Percentiles rank a stretch among this genome's conserved stretches.
Conservation (phyloP, 2,888 invertebrate species). For the Drosophila lutescens region DNA sequence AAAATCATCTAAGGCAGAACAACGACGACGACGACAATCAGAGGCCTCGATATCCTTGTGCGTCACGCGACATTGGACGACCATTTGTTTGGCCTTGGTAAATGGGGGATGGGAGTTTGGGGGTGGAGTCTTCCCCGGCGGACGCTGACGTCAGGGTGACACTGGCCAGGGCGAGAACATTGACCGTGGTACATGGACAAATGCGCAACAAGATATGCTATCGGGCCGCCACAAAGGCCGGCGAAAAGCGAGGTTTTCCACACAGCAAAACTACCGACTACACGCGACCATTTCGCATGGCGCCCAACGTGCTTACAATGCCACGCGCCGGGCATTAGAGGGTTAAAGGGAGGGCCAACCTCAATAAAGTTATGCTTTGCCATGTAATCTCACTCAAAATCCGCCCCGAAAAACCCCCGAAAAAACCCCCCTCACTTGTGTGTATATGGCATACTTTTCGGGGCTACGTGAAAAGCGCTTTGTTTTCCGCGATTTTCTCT, state of each 20-base stretch:
- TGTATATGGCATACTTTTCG: slow-evolving; percentile 39
- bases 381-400: slow-evolving; percentile 31
- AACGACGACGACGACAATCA: slow-evolving; percentile 33
- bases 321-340: slow-evolving; percentile 65
- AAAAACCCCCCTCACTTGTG: slow-evolving; percentile 2
- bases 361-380: slow-evolving; percentile 62
- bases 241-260: slow-evolving; percentile 25
- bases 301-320: slow-evolving; percentile 54
- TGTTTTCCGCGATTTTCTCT: slow-evolving; percentile 53
- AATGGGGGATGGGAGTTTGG: slow-evolving; percentile 28
- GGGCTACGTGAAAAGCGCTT: slow-evolving; percentile 24
- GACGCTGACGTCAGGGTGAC: slow-evolving; percentile 65
- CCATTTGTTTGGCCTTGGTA: slow-evolving; percentile 69
- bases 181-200: slow-evolving; percentile 68
- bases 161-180: slow-evolving; percentile 47
- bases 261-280: slow-evolving; percentile 25
- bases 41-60: slow-evolving; percentile 65
- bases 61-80: slow-evolving; percentile 69
- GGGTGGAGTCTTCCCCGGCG: slow-evolving; percentile 6
- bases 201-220: slow-evolving; percentile 74
- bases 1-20: slow-evolving; percentile 39
- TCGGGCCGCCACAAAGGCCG: slow-evolving; percentile 39
- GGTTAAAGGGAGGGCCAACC: slow-evolving; percentile 22
- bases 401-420: background rate
- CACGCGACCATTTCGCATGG: slow-evolving; percentile 66